Evolutionary conservation across 2,797 vertebrate genomes (phyloP).

Genomic region (Lates japonicus): DNA sequence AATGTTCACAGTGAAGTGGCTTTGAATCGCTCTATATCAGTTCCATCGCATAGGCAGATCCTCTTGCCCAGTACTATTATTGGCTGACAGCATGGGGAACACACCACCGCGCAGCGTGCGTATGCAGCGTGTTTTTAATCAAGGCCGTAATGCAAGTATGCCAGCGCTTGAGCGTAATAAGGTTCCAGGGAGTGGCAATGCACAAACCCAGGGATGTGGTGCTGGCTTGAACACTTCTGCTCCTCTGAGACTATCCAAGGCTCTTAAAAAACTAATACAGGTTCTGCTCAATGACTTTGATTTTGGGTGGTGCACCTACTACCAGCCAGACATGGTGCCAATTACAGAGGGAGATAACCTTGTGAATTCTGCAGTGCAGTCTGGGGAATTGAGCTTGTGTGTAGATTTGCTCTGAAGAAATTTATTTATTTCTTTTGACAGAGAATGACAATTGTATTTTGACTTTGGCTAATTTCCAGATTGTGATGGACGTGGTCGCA

Average conservation of each 20-base stretch:
- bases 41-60: no score
- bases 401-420: not conserved
- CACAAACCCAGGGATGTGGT: conserved; percentile 41
- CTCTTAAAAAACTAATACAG: conserved; percentile 47
- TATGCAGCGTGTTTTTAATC: conserved; percentile 52
- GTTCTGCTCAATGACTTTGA: conserved; percentile 50
- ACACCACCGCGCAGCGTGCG: conserved; percentile 44
- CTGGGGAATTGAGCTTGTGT: conserved; percentile 3
- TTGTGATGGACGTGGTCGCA: conserved; percentile 10
- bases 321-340: no score
- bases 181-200: conserved; percentile 68
- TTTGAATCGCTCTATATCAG: conserved; percentile 84
- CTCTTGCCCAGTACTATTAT: no score
- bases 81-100: no score
- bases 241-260: conserved; percentile 40
- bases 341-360: conserved; percentile 41
- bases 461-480: not conserved
- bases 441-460: not conserved
- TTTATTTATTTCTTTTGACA: conserved; percentile 29
- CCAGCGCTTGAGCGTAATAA: conserved; percentile 62
- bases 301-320: conserved; percentile 32
- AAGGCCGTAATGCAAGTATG: conserved; percentile 50
- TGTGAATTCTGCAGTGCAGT: conserved; percentile 5
- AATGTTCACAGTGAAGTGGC: conserved; percentile 78
- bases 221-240: conserved; percentile 24